Evolutionary conservation across 2,888 invertebrate species (phyloP), one percentile per base, ranked within the genome.

Genomic region (Biston betularia): DNA sequence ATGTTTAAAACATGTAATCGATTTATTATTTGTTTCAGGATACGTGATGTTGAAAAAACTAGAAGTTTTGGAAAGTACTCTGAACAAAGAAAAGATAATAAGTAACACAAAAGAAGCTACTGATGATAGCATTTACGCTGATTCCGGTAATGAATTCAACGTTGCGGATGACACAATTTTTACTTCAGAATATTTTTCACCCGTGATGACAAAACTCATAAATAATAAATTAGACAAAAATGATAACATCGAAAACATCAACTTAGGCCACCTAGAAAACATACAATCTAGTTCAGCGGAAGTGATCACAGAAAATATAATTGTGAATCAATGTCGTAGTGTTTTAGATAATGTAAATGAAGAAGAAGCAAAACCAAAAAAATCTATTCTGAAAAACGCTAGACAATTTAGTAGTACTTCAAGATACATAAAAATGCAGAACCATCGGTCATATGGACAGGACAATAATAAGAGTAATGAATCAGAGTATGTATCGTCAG

Each of bases 31-130:
- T 35, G 75, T 89, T 90, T 48, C 84, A 96, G 96, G 96, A 49
- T 96, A 92, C 73, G 91, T 95, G 0, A 94, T 94, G 75, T 82
- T 95, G 14, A 94, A 94, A 75, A 90, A 94, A 75, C 74, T 94
- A 58, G 95, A 94, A 77, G 90, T 94, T 60, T 80, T 94, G 73
- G 89, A 93, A 82, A 94, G 93, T 70, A 85, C 85, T 0, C 68
- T 88, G 35, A 75, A 82, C 0, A 90, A 88, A 79, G 89, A 89
- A 76, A 76, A 72, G 45, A 85, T 83, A 58, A 48, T 70, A 4
- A 68, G 64, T 10, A 71, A 78, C 24, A 58, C 71, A 38, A 76
- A 78, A n/a, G 78, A 80, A 70, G 63, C 65, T 65, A 87, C 86
- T 45, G 88, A 89, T 72, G 90, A 92, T 56, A 92, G 92, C 74